These are phyloP conservation scores for Pteromalus puparum DNA, from an alignment of 1,140 invertebrate genomes.

Conservation along the genomic window DNA sequence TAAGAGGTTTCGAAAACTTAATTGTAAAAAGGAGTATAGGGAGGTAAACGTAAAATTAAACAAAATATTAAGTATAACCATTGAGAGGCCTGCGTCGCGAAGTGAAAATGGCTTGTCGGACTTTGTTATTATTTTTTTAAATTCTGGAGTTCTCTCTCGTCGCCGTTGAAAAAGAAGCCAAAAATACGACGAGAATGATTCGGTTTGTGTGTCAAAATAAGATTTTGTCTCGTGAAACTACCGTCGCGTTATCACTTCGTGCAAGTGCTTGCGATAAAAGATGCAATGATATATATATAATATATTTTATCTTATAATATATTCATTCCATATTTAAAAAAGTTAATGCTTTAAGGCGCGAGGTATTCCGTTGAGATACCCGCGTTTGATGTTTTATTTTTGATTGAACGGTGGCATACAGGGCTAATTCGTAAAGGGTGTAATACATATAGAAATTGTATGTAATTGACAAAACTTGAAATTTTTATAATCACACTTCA, in stretches of 20 bases:
- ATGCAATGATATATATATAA: constrained; percentile 62
- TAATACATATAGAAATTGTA: constrained; percentile 33
- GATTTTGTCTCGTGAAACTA: neutral
- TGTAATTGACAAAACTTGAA: constrained; percentile 35
- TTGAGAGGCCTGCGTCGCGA: constrained; percentile 45
- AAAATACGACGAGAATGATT: constrained; percentile 2
- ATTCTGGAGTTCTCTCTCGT: neutral
- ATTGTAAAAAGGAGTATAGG: constrained; percentile 43
- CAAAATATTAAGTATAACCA: constrained; percentile 30
- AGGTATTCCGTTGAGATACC: constrained; percentile 65
- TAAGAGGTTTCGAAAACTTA: constrained; percentile 65
- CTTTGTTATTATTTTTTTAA: constrained; percentile 9
- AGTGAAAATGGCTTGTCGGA: constrained; percentile 37
- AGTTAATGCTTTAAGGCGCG: constrained; percentile 68
- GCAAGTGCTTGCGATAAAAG: constrained; percentile 51
- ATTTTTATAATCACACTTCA: constrained; percentile 28
- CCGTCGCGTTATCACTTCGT: constrained; percentile 51
- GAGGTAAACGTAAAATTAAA: constrained; percentile 11
- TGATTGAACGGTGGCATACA: constrained; percentile 65
- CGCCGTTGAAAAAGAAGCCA: neutral
- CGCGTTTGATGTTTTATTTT: constrained; percentile 56
- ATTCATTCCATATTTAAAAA: constrained; percentile 71
- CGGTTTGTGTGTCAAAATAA: constrained; percentile 10
- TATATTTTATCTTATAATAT: constrained; percentile 73
- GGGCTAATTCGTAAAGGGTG: constrained; percentile 70